Evolutionary conservation across 1,140 invertebrate species (phyloP), one percentile per base, ranked within the genome.

Genomic region (Drosophila ananassae): DNA sequence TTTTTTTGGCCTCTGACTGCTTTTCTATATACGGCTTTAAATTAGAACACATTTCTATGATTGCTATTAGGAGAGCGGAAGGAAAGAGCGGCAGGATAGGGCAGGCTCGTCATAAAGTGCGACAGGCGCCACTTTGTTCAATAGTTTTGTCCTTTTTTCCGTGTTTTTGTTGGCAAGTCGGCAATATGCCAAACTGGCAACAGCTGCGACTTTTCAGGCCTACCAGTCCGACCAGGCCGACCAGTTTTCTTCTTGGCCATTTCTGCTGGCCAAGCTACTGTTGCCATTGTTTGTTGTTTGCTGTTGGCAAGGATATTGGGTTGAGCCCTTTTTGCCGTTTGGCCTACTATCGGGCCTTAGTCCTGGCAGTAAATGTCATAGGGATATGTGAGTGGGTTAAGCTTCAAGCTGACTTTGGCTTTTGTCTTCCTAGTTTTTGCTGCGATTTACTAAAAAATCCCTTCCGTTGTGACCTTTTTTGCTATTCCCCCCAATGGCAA

Each of bases 11-110:
- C 10, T 44, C 41, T 44, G 41, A 17, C n/a, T 12, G 47, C 47
- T 52, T 50, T 66, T 39, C 48, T 81, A 74, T 73, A 60, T 87
- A 76, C 62, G 73, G 71, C 71, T 89, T 87, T 87, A 87, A 87
- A 87, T 87, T 87, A 87, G 83, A 87, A 73, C 82, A 87, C 82
- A 87, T 87, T 89, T 87, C 75, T 83, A 60, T 79, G 84, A 87
- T 87, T 87, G 83, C 75, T 59, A 73, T 89, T 73, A 66, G 1
- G 10, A 17, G 13, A 6, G 13, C 13, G 17, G 46, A 22, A 7
- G 4, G 12, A 13, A 39, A 66, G 39, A n/a, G 12, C 12, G n/a
- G 7, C 39, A 28, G n/a, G 51, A 17, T 50, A 37, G 13, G 55
- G 62, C 62, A 69, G 53, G 39, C 67, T 50, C 64, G 59, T 77